These are phyloP conservation scores for Lepus americanus DNA, from an alignment of 2,113 vertebrate genomes.

Conservation along the genomic window DNA sequence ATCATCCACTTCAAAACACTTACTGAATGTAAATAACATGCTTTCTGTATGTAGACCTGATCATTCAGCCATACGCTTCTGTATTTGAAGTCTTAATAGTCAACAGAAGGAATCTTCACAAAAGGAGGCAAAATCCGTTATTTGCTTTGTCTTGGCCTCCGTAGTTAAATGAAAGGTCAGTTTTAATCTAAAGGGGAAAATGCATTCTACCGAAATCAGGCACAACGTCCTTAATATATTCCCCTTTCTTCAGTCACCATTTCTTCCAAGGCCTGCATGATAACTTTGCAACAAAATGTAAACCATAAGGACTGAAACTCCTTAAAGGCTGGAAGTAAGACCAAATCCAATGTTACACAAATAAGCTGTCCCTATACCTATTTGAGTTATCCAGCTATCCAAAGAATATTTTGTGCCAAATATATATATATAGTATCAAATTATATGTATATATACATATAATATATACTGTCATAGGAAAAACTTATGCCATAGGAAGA, in stretches of 20 bases:
- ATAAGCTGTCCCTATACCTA: not conserved
- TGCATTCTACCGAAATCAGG: not conserved
- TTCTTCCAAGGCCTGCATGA: not conserved
- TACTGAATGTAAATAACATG: not conserved
- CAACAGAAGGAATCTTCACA: slow-evolving; percentile 2
- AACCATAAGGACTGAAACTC: not conserved
- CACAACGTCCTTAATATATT: not conserved
- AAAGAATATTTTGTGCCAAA: not conserved
- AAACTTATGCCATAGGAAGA: not conserved
- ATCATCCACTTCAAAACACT: not conserved
- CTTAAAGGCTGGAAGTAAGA: not conserved
- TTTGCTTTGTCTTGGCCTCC: not conserved
- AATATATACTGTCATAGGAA: not conserved
- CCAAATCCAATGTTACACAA: not conserved
- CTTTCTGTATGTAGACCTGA: not conserved
- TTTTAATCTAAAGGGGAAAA: not conserved
- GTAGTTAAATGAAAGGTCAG: not conserved
- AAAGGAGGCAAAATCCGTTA: not conserved
- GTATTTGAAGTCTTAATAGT: not conserved
- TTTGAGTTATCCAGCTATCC: not conserved
- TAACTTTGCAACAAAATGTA: not conserved
- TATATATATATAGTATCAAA: too few relatives aligned
- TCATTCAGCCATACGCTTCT: not conserved
- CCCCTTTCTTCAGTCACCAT: not conserved
- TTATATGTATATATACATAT: not conserved